phyloP scores from a whole-genome alignment of 2,113 vertebrate species.

The Apus apus region DNA sequence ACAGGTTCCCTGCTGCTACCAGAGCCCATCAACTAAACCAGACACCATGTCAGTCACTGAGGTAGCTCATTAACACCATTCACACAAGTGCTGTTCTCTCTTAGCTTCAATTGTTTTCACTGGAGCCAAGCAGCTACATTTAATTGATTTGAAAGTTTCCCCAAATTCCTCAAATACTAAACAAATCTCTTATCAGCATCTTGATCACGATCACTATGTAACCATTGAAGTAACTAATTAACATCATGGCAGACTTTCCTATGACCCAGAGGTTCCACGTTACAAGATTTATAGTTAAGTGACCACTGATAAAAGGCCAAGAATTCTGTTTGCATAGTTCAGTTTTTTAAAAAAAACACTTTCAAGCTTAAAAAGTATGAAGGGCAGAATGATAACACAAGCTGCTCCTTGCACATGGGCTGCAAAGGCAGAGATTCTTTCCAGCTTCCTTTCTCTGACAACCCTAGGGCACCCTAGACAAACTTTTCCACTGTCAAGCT shows the following conservation, averaged over 20 bases:
- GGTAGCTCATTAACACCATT: background rate
- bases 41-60: background rate
- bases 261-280: background rate
- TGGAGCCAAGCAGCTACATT: background rate
- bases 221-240: background rate
- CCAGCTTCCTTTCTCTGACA: background rate
- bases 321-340: background rate
- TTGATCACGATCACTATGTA: background rate
- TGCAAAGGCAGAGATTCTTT: background rate
- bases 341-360: background rate
- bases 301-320: background rate
- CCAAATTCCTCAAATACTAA: background rate
- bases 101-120: background rate
- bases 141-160: background rate
- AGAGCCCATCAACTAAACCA: background rate
- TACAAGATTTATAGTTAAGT: background rate
- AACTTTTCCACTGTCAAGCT: background rate
- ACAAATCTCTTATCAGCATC: background rate
- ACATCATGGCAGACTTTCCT: background rate
- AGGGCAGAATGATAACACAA: background rate
- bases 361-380: background rate
- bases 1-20: background rate
- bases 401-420: fast-evolving
- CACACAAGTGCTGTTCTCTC: background rate
- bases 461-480: background rate